Percentiles rank a stretch among this genome's conserved stretches.
Conservation (phyloP, 1,140 invertebrate genomes). For the Philopotamus ludificatus region DNA sequence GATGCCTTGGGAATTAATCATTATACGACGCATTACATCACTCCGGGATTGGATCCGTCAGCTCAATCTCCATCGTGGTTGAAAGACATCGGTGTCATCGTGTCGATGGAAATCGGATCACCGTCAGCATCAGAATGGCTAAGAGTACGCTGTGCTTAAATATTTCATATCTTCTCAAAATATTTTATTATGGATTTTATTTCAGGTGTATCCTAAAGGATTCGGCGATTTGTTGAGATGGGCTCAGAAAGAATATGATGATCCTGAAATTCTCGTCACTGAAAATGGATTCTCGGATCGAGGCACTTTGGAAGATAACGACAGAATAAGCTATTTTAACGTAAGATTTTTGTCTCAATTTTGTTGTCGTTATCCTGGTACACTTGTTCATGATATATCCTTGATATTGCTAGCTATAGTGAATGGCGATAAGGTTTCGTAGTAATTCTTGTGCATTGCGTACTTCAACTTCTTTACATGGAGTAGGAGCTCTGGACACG, state of each 20-base stretch:
- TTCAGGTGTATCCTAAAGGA: slow-evolving; percentile 59
- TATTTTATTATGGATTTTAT: neutral
- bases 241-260: slow-evolving; percentile 58
- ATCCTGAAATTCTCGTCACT: slow-evolving; percentile 62
- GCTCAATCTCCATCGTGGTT: slow-evolving; percentile 54
- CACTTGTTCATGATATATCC: too few relatives aligned
- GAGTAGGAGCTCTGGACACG: too few relatives aligned
- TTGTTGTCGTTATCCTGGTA: too few relatives aligned
- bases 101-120: slow-evolving; percentile 50
- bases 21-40: slow-evolving; percentile 53
- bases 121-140: slow-evolving; percentile 55
- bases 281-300: slow-evolving; percentile 63
- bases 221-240: slow-evolving; percentile 61
- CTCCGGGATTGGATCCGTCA: slow-evolving; percentile 48
- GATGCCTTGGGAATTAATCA: slow-evolving; percentile 58
- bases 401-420: too few relatives aligned
- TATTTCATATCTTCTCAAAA: slow-evolving; percentile 10
- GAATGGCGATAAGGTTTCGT: too few relatives aligned
- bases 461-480: too few relatives aligned
- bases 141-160: too few relatives aligned
- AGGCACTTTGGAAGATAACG: slow-evolving; percentile 51
- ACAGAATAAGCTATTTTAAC: slow-evolving; percentile 57
- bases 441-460: too few relatives aligned
- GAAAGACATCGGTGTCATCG: slow-evolving; percentile 53
- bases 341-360: slow-evolving; percentile 46